Conservation (phyloP, 2,113 vertebrate genomes). For the rat (Rattus norvegicus) region DNA sequence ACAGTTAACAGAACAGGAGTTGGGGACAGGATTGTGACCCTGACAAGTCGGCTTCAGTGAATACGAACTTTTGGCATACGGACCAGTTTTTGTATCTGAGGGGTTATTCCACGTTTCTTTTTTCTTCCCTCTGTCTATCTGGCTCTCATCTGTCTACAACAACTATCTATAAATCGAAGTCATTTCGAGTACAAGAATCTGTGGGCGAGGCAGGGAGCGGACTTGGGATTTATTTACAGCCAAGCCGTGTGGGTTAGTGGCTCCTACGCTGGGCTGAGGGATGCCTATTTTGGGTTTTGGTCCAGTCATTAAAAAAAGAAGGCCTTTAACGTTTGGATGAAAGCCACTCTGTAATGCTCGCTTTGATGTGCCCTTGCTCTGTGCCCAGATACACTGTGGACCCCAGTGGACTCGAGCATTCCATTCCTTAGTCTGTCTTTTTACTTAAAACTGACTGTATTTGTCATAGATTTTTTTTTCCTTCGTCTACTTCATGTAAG, state of each 20-base stretch:
- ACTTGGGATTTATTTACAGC: background rate
- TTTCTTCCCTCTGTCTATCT: background rate
- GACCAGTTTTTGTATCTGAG: background rate
- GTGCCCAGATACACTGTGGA: background rate
- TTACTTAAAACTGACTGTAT: slow-evolving; percentile 18
- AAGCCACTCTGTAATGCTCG: slow-evolving; percentile 32
- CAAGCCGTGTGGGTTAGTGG: background rate
- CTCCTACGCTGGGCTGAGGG: background rate
- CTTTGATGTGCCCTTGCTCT: slow-evolving; percentile 27
- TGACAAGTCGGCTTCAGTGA: background rate
- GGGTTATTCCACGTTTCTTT: background rate
- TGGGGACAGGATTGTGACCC: background rate
- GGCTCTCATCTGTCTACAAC: background rate
- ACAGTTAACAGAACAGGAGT: background rate
- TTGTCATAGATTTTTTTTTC: background rate
- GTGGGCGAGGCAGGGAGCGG: background rate
- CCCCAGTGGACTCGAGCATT: background rate
- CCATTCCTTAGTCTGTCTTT: background rate
- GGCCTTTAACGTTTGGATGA: slow-evolving; percentile 53
- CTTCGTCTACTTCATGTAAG: background rate
- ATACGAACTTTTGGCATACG: background rate
- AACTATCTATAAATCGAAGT: background rate
- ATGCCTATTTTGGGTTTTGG: slow-evolving; percentile 61
- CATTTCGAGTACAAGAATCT: background rate
- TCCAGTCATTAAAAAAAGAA: slow-evolving; percentile 63